Base-by-base conservation (phyloP, 2,797 vertebrate genomes). In the Gymnoscopelus braueri region DNA sequence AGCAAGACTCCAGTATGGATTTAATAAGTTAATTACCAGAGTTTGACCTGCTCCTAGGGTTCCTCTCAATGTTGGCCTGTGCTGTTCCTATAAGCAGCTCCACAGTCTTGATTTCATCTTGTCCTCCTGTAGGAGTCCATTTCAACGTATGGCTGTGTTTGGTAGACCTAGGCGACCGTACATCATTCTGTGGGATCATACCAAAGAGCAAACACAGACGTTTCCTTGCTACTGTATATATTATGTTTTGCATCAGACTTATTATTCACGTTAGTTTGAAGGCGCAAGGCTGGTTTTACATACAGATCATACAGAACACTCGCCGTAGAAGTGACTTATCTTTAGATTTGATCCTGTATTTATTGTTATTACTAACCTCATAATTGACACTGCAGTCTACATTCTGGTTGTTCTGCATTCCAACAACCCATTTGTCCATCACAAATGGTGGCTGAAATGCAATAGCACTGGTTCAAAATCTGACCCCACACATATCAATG, bases 391-490 rank as follows among this genome's bases (percentile, higher is more conserved):
- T 86, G 87, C 94, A 99, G 81, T 99, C 97, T 55, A 99, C 94
- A 55, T 74, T 95, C 84, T 98, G 96, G 82, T 95, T 93, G 49
- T 94, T 87, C 54, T 81, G 83, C 79, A 98, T 87, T 67, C 97
- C 97, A 59, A 97, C 81, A 26, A 98, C 95, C 98, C 98, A 99
- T 79, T 97, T 98, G 86, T 99, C 97, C 97, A 99, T 99, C 69
- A 99, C 96, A 91, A 98, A 99, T 0, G 97, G 98, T 39, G 97
- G 97, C 98, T 99, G 93, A 72, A 92, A 92, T 66, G 62, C 71
- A 88, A 74, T 1, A 32, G 63, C 48, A 74, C 52, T 12, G 52
- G 7, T 60, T 78, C 3, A 44, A 62, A 12, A 65, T 63, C 13
- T 15, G 12, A 63, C 53, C 3, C n/a, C 26, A 24, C 15, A 68